Percentiles rank a stretch among this genome's conserved stretches.
phyloP scores from a whole-genome alignment of 2,888 invertebrate species.

The Fragum fragum region DNA sequence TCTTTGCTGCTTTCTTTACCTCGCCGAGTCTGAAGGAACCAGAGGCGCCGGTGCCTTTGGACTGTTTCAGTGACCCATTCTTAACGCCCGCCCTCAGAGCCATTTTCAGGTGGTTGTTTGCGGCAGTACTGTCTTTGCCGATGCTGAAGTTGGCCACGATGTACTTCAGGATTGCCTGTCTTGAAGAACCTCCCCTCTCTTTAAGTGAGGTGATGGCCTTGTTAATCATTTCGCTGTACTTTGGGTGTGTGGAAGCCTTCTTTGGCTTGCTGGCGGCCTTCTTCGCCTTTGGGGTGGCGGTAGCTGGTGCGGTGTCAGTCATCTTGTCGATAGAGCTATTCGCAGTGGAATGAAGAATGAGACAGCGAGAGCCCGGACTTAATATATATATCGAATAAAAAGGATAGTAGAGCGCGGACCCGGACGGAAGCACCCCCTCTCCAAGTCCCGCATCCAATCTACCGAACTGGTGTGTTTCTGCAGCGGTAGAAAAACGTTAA shows the following conservation, averaged over 20 bases:
- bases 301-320: constrained; percentile 57
- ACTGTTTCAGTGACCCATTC: constrained; percentile 85
- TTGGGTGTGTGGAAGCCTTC: constrained; percentile 83
- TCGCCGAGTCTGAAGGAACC: constrained; percentile 81
- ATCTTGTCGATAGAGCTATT: neutral
- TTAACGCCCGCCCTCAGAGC: constrained; percentile 86
- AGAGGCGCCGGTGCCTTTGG: constrained; percentile 81
- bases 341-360: constrained; percentile 1
- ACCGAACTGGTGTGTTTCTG: no score
- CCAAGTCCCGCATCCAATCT: no score
- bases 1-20: constrained; percentile 37
- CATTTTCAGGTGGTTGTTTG: constrained; percentile 86
- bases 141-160: constrained; percentile 87
- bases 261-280: constrained; percentile 75
- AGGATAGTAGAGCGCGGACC: constrained; percentile 68
- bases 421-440: constrained; percentile 67
- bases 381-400: constrained; percentile 42
- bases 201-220: constrained; percentile 86
- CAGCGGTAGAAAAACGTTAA: no score
- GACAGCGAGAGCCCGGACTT: neutral
- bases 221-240: constrained; percentile 87
- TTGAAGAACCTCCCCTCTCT: constrained; percentile 87
- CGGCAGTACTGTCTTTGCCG: constrained; percentile 85
- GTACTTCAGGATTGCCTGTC: constrained; percentile 87
- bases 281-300: constrained; percentile 62